Conservation (phyloP, 2,888 invertebrate species). For the Hermaeophaga mercurialis region DNA sequence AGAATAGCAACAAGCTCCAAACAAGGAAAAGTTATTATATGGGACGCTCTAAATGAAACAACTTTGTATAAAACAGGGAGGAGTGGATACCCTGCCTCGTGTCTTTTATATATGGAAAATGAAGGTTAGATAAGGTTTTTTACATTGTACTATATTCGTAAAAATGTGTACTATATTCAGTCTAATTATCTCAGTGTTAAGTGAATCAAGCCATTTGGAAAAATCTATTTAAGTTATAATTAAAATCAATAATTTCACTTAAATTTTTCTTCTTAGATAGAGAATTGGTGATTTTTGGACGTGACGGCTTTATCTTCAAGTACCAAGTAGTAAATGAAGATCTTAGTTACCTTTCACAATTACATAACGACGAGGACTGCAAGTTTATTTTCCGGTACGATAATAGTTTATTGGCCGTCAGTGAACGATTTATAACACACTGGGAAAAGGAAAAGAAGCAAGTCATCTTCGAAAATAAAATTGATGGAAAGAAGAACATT, state of each 20-base stretch:
- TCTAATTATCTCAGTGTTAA: too few relatives aligned
- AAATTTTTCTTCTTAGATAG: background rate
- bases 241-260: background rate
- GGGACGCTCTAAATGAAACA: conserved; percentile 33
- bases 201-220: too few relatives aligned
- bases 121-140: conserved; percentile 9
- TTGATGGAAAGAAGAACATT: conserved; percentile 23
- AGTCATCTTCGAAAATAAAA: conserved; percentile 10
- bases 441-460: conserved; percentile 21
- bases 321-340: conserved; percentile 18
- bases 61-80: conserved; percentile 26
- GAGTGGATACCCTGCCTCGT: conserved; percentile 30
- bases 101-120: conserved; percentile 25
- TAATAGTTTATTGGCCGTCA: conserved; percentile 28
- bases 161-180: too few relatives aligned
- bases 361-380: conserved; percentile 21
- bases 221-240: too few relatives aligned
- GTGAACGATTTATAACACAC: conserved; percentile 28
- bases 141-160: too few relatives aligned
- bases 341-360: background rate
- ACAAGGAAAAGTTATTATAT: conserved; percentile 39
- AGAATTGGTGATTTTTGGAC: conserved; percentile 23
- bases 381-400: conserved; percentile 29
- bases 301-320: conserved; percentile 27
- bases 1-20: conserved; percentile 40